These are phyloP conservation scores for Agrotis exclamationis DNA, from an alignment of 2,888 invertebrate species.

Conservation along the genomic window DNA sequence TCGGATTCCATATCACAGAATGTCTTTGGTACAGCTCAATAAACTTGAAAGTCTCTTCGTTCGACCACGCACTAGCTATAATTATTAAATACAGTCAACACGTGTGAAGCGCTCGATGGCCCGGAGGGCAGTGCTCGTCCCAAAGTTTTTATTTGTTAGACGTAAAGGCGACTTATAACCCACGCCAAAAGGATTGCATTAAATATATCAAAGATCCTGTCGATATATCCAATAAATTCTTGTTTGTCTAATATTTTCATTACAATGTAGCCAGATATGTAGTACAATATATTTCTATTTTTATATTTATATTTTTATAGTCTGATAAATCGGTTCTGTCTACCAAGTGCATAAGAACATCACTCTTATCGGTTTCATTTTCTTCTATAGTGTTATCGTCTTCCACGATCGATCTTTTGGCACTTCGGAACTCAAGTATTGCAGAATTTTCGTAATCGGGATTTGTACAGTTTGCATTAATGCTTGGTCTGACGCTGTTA, in stretches of 20 bases:
- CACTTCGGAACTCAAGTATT: slow-evolving; percentile 28
- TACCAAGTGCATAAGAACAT: slow-evolving; percentile 37
- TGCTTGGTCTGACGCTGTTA: slow-evolving; percentile 35
- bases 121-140: no score
- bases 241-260: slow-evolving; percentile 23
- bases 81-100: no score
- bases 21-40: no score
- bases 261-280: slow-evolving; percentile 33
- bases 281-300: slow-evolving; percentile 33
- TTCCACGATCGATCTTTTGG: slow-evolving; percentile 26
- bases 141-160: no score
- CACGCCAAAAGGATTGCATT: no score
- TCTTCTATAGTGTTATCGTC: slow-evolving; percentile 28
- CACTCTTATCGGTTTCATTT: slow-evolving; percentile 34
- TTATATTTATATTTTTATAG: slow-evolving; percentile 32
- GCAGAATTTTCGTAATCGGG: slow-evolving; percentile 22
- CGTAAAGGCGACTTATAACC: no score
- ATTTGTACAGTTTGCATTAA: slow-evolving; percentile 33
- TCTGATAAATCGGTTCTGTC: slow-evolving; percentile 36
- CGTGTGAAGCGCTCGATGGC: no score
- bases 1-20: no score
- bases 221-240: no score
- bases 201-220: no score
- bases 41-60: no score
- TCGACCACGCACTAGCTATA: no score